Conservation (phyloP, 2,113 vertebrate genomes). For the Proteles cristata region DNA sequence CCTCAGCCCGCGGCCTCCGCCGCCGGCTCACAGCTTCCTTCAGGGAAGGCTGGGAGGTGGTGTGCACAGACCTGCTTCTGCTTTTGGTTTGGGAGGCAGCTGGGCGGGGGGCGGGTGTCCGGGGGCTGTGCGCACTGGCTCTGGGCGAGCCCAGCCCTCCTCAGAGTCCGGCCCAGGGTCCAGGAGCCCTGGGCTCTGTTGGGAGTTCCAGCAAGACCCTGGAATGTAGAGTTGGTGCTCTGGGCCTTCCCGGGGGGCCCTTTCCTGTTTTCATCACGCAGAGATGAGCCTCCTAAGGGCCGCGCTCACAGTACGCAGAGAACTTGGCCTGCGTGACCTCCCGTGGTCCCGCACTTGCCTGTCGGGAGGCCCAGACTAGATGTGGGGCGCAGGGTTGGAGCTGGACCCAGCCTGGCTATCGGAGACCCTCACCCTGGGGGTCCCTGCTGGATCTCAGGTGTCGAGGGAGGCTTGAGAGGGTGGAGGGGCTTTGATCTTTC, state of each 20-base stretch:
- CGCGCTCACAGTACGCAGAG: not conserved
- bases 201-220: rapidly evolving
- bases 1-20: not conserved
- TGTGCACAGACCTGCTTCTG: rapidly evolving
- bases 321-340: not conserved
- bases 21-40: not conserved
- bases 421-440: not conserved
- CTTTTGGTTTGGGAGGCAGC: not conserved
- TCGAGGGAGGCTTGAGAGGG: not conserved
- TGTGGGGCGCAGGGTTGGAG: not conserved
- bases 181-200: not conserved
- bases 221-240: not conserved
- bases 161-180: not conserved
- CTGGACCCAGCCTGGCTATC: rapidly evolving
- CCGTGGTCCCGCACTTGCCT: not conserved
- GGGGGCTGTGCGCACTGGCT: not conserved
- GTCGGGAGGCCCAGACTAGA: not conserved
- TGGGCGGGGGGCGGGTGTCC: not conserved
- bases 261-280: not conserved
- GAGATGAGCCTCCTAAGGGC: not conserved
- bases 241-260: too few species aligned
- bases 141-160: not conserved
- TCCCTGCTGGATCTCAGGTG: not conserved
- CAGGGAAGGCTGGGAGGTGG: not conserved
- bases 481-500: rapidly evolving